Percentiles rank a stretch among this genome's conserved stretches.
These are phyloP conservation scores for Sycophila texana DNA, from an alignment of 2,888 invertebrate genomes.

Conservation along the genomic window DNA sequence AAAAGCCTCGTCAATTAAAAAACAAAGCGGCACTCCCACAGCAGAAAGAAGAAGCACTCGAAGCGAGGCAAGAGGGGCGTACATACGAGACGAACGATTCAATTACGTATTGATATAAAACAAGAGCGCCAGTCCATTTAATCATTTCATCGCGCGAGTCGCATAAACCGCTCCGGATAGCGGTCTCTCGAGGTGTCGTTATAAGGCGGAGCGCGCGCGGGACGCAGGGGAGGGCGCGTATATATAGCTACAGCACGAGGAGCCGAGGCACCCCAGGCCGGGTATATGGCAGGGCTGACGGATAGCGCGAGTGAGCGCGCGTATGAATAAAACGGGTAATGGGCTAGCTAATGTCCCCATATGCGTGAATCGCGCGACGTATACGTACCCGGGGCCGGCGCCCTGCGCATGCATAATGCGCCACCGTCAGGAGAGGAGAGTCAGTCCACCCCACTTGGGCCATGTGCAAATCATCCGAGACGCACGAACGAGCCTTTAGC, in stretches of 20 bases:
- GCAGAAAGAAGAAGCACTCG: too few relatives aligned
- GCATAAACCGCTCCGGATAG: slow-evolving; percentile 10
- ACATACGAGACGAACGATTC: background rate
- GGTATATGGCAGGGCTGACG: background rate
- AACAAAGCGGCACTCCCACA: background rate
- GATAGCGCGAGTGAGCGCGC: slow-evolving; percentile 24
- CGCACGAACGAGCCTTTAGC: background rate
- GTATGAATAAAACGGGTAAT: slow-evolving; percentile 71
- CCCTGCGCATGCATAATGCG: slow-evolving; percentile 68
- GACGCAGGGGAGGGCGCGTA: background rate
- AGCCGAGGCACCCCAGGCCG: slow-evolving; percentile 10
- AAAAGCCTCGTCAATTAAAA: background rate
- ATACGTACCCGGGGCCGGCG: slow-evolving; percentile 71
- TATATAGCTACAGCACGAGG: background rate
- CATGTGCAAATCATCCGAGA: slow-evolving; percentile 48
- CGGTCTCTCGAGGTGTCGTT: slow-evolving; percentile 47
- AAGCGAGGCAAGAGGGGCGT: too few relatives aligned
- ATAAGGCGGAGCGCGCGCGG: slow-evolving; percentile 7
- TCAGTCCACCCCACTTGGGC: slow-evolving; percentile 2
- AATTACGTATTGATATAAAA: background rate
- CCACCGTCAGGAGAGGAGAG: background rate
- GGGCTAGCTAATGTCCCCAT: slow-evolving; percentile 72
- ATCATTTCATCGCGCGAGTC: slow-evolving; percentile 25
- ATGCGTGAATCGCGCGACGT: slow-evolving; percentile 65
- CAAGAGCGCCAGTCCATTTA: slow-evolving; percentile 13